phyloP scores from a whole-genome alignment of 2,113 vertebrate species.

The Periophthalmodon schlosseri region DNA sequence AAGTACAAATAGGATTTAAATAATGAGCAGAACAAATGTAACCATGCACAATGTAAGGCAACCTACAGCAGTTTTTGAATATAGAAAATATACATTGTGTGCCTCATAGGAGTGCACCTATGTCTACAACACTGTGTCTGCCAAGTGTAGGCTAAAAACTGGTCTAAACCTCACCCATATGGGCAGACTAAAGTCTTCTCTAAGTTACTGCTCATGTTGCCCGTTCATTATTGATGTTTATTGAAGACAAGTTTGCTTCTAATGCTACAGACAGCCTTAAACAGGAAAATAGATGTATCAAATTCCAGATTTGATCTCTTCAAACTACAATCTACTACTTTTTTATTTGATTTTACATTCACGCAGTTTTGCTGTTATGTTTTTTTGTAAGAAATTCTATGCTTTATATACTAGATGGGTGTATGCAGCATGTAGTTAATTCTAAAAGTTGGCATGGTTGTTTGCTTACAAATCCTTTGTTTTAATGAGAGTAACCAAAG shows the following conservation, averaged over 20 bases:
- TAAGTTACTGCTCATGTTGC: constrained; percentile 51
- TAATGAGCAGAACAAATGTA: constrained; percentile 84
- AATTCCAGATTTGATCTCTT: constrained; percentile 58
- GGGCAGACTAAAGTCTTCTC: constrained; percentile 49
- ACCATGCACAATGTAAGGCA: constrained; percentile 92
- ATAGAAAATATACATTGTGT: constrained; percentile 78
- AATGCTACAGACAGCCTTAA: constrained; percentile 73
- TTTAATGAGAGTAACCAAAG: constrained; percentile 97
- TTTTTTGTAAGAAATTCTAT: constrained; percentile 60
- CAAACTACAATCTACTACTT: constrained; percentile 41
- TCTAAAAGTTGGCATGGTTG: constrained; percentile 8
- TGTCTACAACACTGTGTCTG: constrained; percentile 65
- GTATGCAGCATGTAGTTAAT: constrained; percentile 13
- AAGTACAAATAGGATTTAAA: constrained; percentile 68
- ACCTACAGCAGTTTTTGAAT: constrained; percentile 89
- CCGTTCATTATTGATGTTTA: constrained; percentile 26
- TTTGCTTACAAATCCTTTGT: constrained; percentile 97
- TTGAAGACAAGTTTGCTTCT: constrained; percentile 56
- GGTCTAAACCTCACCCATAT: constrained; percentile 26
- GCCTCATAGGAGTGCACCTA: constrained; percentile 64
- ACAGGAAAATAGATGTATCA: constrained; percentile 74
- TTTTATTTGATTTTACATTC: constrained; percentile 53
- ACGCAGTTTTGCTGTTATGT: constrained; percentile 48
- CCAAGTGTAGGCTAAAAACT: constrained; percentile 42
- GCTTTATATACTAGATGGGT: constrained; percentile 27